phyloP scores from a whole-genome alignment of 2,113 vertebrate genomes.

The Athene noctua region DNA sequence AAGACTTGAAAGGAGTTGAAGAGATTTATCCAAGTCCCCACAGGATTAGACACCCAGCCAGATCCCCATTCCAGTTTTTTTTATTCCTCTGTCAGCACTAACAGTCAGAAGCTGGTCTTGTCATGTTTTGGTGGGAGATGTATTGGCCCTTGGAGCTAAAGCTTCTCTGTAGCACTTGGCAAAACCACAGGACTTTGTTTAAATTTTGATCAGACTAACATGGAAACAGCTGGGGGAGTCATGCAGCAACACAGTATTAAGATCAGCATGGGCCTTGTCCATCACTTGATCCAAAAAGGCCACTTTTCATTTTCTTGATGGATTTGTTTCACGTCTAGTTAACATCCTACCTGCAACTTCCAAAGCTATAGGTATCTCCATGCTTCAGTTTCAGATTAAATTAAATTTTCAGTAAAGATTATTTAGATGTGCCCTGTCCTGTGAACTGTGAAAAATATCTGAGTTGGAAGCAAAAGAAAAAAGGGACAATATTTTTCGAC shows the following conservation, averaged over 20 bases:
- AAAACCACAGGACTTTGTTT: background rate
- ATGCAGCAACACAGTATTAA: background rate
- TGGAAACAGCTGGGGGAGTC: background rate
- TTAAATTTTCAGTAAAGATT: background rate
- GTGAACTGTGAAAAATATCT: background rate
- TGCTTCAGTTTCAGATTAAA: background rate
- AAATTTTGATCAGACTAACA: background rate
- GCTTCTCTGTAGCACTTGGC: background rate
- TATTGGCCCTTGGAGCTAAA: background rate
- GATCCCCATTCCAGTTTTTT: background rate
- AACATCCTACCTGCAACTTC: background rate
- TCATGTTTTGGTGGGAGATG: background rate
- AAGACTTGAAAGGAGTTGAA: background rate
- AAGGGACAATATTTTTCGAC: background rate
- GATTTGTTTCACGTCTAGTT: background rate
- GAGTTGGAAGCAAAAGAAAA: background rate
- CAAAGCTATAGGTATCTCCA: background rate
- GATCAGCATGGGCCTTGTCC: background rate
- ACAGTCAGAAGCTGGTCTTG: background rate
- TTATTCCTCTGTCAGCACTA: background rate
- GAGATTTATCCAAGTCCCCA: background rate
- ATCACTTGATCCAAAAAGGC: background rate
- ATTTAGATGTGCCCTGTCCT: background rate
- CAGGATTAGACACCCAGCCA: background rate
- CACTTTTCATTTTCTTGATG: background rate